Evolutionary conservation across 2,888 invertebrate species (phyloP), one percentile per base, ranked within the genome.

Genomic region (Danaus chrysippus): DNA sequence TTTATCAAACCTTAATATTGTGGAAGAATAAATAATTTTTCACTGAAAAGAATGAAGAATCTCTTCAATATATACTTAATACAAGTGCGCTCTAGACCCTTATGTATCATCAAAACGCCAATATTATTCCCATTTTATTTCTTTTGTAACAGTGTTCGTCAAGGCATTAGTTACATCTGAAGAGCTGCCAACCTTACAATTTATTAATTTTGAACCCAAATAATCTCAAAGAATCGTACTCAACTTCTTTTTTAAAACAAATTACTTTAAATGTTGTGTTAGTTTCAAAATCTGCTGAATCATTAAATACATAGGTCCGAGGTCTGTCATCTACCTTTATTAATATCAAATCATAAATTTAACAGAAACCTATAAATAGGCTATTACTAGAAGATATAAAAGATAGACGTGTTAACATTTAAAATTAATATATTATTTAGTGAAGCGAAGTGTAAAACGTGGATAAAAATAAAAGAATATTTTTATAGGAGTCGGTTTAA

Each of bases 371-470:
- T 65, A 17, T 44, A 62, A 61, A 60, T 63, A 60, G 60, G 58
- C 41, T 58, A 44, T 54, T 49, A 61, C 63, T 61, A 44, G 54
- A 61, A 63, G 62, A 62, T 55, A 62, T 59, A 59, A 46, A 54
- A 46, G 53, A 56, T 55, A 63, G 58, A 60, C 53, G 58, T 52
- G 52, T 42, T 63, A 63, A 65, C 62, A 54, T 42, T 63, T 63
- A 60, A 12, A 49, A 23, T 23, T 5, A 23, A 5, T 23, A 23
- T 5, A 23, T 23, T 23, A 23, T 23, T 23, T 3, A 5, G 23
- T 23, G 23, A 23, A 23, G 23, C 23, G 23, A 23, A 23, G 1
- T 5, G 2, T 1, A 34, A 34, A 34, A 34, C 23, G 2, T 2
- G 23, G 8, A 34, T 34, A 34, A 6, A 49, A 17, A 10, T 49